Percentiles rank a stretch among this genome's conserved stretches.
These are phyloP conservation scores for Lymantria dispar DNA, from an alignment of 2,888 invertebrate species.

Conservation along the genomic window DNA sequence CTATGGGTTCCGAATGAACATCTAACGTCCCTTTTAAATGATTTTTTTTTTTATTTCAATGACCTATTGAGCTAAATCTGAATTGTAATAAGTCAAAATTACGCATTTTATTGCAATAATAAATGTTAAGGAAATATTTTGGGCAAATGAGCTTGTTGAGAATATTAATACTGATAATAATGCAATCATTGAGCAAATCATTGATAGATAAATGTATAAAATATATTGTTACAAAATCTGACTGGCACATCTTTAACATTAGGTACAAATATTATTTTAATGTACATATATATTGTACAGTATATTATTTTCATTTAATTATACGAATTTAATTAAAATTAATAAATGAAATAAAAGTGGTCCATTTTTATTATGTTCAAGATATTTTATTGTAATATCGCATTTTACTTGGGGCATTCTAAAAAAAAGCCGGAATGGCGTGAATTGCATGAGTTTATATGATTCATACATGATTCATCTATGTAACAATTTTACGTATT, in stretches of 20 bases:
- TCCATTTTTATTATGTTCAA: slow-evolving; percentile 21
- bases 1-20: too few species aligned
- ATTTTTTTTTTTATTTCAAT: not conserved
- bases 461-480: not conserved
- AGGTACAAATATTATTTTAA: not conserved
- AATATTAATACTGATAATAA: slow-evolving; percentile 31
- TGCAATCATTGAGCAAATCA: slow-evolving; percentile 37
- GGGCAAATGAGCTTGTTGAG: not conserved
- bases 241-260: slow-evolving; percentile 26
- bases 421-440: slow-evolving; percentile 14
- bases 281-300: too few species aligned
- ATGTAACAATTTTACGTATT: not conserved
- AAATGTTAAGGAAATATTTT: not conserved
- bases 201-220: slow-evolving; percentile 5
- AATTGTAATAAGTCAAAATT: not conserved
- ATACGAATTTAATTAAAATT: slow-evolving; percentile 10
- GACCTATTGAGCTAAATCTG: not conserved
- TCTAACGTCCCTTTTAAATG: too few species aligned
- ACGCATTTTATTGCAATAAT: not conserved
- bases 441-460: not conserved
- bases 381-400: slow-evolving; percentile 3
- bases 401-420: slow-evolving; percentile 8
- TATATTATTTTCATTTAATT: slow-evolving; percentile 9
- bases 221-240: slow-evolving; percentile 12
- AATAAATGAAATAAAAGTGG: slow-evolving; percentile 22